Evolutionary conservation across 2,888 invertebrate species (phyloP).

Genomic region (Bursaphelenchus okinawaensis): DNA sequence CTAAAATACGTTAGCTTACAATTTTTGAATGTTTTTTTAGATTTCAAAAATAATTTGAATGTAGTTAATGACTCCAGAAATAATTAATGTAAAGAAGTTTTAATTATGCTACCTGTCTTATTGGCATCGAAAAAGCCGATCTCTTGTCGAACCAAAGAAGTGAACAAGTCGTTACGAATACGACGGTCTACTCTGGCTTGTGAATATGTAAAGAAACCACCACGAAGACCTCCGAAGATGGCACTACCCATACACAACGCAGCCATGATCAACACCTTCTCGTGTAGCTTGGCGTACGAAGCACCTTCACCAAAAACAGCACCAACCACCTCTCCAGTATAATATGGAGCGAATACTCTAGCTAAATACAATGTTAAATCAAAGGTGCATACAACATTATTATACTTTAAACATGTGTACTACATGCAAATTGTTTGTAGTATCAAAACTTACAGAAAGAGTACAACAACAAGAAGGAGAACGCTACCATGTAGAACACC

Average conservation of each 20-base stretch:
- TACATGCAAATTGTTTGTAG: neutral
- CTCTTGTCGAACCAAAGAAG: constrained; percentile 58
- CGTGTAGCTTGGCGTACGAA: constrained; percentile 46
- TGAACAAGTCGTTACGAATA: constrained; percentile 56
- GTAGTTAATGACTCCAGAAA: neutral
- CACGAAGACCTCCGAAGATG: constrained; percentile 58
- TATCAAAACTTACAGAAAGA: constrained; percentile 39
- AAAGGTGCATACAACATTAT: neutral
- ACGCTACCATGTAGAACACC: constrained; percentile 50
- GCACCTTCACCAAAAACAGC: constrained; percentile 48
- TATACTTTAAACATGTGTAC: no score
- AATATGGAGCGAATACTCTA: constrained; percentile 56
- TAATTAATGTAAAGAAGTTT: neutral
- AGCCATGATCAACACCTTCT: constrained; percentile 29
- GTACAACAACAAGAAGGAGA: constrained; percentile 52
- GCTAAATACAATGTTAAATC: constrained; percentile 32
- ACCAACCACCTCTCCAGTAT: constrained; percentile 54
- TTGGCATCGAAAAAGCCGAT: constrained; percentile 59
- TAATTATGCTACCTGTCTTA: constrained; percentile 63
- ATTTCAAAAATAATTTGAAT: no score
- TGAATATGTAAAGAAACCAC: constrained; percentile 58
- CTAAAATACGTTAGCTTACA: constrained; percentile 33
- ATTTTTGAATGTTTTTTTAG: neutral
- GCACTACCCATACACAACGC: constrained; percentile 39
- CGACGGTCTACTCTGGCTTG: constrained; percentile 54